Percentiles rank a stretch among this genome's conserved stretches.
phyloP scores from a whole-genome alignment of 2,888 invertebrate genomes.

The Chrysomela aeneicollis region DNA sequence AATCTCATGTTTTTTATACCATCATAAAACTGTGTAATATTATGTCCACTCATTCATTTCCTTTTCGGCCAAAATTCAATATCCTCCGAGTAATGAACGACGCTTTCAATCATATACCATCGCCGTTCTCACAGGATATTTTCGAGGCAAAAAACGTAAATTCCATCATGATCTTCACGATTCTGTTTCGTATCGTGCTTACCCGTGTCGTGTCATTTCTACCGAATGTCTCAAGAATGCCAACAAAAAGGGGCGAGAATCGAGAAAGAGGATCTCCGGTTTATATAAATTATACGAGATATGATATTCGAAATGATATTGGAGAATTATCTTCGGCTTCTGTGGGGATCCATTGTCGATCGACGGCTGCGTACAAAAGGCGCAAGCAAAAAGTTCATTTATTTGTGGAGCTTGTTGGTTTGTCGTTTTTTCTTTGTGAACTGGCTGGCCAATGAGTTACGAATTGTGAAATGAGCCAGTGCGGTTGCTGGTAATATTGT shows the following conservation, averaged over 20 bases:
- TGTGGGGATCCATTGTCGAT: conserved; percentile 2
- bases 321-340: conserved; percentile 7
- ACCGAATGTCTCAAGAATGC: background rate
- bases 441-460: too few species aligned
- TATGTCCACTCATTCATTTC: background rate
- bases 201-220: conserved; percentile 9
- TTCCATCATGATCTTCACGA: conserved; percentile 9
- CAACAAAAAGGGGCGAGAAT: background rate
- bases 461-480: too few species aligned
- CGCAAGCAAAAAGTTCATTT: background rate
- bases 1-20: too few species aligned
- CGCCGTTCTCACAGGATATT: conserved; percentile 18
- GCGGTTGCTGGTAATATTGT: too few species aligned
- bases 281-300: conserved; percentile 2
- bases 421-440: background rate
- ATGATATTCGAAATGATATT: conserved; percentile 17
- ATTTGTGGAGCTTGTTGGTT: background rate
- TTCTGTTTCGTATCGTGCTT: conserved; percentile 10
- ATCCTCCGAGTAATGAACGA: background rate
- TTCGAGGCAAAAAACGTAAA: conserved; percentile 8
- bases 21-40: background rate
- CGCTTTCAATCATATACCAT: too few species aligned
- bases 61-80: background rate
- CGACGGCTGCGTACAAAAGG: conserved; percentile 4
- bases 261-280: conserved; percentile 13